Evolutionary conservation across 2,888 invertebrate species (phyloP).

Genomic region (Acanthococcus lagerstroemiae): DNA sequence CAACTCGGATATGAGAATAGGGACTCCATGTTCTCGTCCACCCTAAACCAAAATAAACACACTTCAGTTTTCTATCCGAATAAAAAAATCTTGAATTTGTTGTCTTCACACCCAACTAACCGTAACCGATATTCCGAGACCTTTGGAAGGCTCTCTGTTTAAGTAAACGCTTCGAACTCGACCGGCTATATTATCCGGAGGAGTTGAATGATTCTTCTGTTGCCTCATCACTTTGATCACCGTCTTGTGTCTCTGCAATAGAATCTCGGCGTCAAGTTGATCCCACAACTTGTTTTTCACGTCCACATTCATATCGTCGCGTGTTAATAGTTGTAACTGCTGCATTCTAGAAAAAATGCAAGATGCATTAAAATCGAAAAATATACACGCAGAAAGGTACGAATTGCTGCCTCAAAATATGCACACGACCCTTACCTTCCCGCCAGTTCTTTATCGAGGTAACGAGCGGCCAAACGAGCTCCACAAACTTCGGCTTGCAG

Average conservation of each 20-base stretch:
- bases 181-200: slow-evolving; percentile 41
- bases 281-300: slow-evolving; percentile 70
- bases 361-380: too few relatives aligned
- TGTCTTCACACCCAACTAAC: neutral
- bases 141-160: slow-evolving; percentile 62
- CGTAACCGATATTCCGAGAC: slow-evolving; percentile 75
- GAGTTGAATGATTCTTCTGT: slow-evolving; percentile 35
- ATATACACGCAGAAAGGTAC: neutral
- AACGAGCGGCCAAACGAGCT: slow-evolving; percentile 72
- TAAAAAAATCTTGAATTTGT: neutral
- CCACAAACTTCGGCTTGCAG: slow-evolving; percentile 74
- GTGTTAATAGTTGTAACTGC: slow-evolving; percentile 68
- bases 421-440: slow-evolving; percentile 44
- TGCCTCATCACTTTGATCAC: slow-evolving; percentile 50
- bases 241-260: slow-evolving; percentile 74
- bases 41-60: slow-evolving; percentile 43
- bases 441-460: slow-evolving; percentile 74
- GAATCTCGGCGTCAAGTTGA: slow-evolving; percentile 75
- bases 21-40: slow-evolving; percentile 76
- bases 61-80: too few relatives aligned
- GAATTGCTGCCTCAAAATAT: neutral
- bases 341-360: slow-evolving; percentile 63
- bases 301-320: slow-evolving; percentile 60
- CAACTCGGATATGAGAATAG: slow-evolving; percentile 73
- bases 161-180: slow-evolving; percentile 56